phyloP scores from a whole-genome alignment of 2,797 vertebrate genomes.

The Danionella dracula region DNA sequence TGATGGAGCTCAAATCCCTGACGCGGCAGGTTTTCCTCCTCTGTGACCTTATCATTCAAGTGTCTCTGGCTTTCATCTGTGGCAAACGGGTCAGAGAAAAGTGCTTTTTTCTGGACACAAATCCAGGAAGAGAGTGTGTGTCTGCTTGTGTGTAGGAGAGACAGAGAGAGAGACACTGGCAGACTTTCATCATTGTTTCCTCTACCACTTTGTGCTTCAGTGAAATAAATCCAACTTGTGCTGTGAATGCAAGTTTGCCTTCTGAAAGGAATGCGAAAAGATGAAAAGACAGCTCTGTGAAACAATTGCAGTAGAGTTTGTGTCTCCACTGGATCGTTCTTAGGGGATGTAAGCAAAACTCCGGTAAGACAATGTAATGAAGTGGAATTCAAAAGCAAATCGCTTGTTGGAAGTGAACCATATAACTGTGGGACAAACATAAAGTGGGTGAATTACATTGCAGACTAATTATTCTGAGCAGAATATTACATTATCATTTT shows the following conservation, averaged over 20 bases:
- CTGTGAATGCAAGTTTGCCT: not conserved
- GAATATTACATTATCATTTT: no score
- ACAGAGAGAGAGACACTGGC: not conserved
- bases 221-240: not conserved
- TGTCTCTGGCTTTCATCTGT: constrained; percentile 40
- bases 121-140: constrained; percentile 45
- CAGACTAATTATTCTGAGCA: no score
- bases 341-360: no score
- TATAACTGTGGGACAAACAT: no score
- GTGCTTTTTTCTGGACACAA: constrained; percentile 50
- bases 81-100: constrained; percentile 49
- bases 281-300: not conserved
- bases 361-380: no score
- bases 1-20: constrained; percentile 1
- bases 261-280: not conserved
- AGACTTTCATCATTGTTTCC: constrained; percentile 17
- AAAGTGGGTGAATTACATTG: no score
- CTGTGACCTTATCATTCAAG: constrained; percentile 27
- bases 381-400: no score
- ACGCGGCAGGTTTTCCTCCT: constrained; percentile 24
- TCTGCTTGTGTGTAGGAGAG: constrained; percentile 13
- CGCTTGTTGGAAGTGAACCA: no score
- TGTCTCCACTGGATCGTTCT: no score
- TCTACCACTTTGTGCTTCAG: not conserved
- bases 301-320: not conserved